Percentiles rank a stretch among this genome's conserved stretches.
Conservation (phyloP, 2,888 invertebrate species). For the Dynastes grantii region DNA sequence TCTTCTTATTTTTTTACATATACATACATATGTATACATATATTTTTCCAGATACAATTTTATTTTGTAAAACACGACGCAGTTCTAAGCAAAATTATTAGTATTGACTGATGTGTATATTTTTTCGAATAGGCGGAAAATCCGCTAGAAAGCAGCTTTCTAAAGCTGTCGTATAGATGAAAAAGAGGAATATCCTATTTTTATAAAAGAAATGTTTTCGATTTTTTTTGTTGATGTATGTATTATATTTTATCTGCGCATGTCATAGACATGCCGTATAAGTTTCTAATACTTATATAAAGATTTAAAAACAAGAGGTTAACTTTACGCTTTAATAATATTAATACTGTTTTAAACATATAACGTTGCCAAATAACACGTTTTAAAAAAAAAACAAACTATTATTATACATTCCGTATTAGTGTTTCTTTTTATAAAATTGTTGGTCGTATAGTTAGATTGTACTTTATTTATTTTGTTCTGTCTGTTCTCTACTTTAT, state of each 20-base stretch:
- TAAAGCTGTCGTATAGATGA: conserved; percentile 30
- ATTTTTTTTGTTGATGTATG: conserved; percentile 64
- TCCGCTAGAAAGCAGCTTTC: conserved; percentile 28
- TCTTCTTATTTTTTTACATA: conserved; percentile 40
- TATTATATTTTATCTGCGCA: conserved; percentile 65
- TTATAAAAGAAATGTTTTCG: conserved; percentile 64
- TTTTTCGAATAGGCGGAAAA: conserved; percentile 51
- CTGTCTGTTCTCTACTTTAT: conserved; percentile 48
- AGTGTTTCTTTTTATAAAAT: conserved; percentile 63
- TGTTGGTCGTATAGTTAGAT: conserved; percentile 60
- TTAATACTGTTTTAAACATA: conserved; percentile 61
- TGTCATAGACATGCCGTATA: conserved; percentile 61
- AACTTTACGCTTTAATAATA: conserved; percentile 67
- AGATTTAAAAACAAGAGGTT: conserved; percentile 61
- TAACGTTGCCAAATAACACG: conserved; percentile 72
- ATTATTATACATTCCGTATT: conserved; percentile 71
- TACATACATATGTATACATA: conserved; percentile 8
- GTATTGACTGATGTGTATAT: conserved; percentile 58
- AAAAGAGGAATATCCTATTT: conserved; percentile 64
- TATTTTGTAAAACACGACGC: conserved; percentile 52
- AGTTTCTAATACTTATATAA: conserved; percentile 56
- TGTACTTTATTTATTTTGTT: conserved; percentile 59
- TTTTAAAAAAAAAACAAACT: conserved; percentile 63
- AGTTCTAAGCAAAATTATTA: conserved; percentile 59
- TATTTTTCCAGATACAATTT: conserved; percentile 33